These are phyloP conservation scores for Kryptolebias marmoratus DNA, from an alignment of 2,113 vertebrate species.

Conservation along the genomic window DNA sequence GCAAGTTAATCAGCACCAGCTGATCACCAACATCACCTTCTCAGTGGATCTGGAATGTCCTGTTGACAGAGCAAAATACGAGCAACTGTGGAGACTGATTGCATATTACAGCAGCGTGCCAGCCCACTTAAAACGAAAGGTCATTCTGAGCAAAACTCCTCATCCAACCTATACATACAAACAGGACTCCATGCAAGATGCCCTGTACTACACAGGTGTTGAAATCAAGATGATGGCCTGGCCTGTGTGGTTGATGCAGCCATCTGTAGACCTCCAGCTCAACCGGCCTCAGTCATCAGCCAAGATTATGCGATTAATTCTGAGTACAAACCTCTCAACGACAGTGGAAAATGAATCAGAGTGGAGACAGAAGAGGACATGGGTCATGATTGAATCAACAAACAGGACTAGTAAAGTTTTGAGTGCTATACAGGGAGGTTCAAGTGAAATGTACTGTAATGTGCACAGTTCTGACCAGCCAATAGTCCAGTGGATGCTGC, in stretches of 20 bases:
- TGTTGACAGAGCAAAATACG: constrained; percentile 85
- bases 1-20: constrained; percentile 73
- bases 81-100: constrained; percentile 89
- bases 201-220: constrained; percentile 90
- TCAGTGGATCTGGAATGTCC: constrained; percentile 84
- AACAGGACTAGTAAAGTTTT: constrained; percentile 50
- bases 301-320: constrained; percentile 78
- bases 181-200: constrained; percentile 83
- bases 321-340: constrained; percentile 72
- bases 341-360: constrained; percentile 60
- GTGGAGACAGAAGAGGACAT: constrained; percentile 67
- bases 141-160: constrained; percentile 72
- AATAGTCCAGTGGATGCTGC: constrained; percentile 83
- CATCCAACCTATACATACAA: constrained; percentile 78
- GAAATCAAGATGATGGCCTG: constrained; percentile 79
- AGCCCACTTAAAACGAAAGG: constrained; percentile 81
- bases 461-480: constrained; percentile 83
- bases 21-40: constrained; percentile 81
- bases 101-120: constrained; percentile 93
- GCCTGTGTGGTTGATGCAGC: constrained; percentile 89
- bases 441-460: constrained; percentile 79
- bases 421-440: constrained; percentile 77
- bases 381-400: constrained; percentile 87
- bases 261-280: constrained; percentile 83
- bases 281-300: constrained; percentile 85